A percentile compares a stretch with the other conserved stretches of the same genome.
phyloP scores from a whole-genome alignment of 2,888 invertebrate genomes.

The Lomographa bimaculata region DNA sequence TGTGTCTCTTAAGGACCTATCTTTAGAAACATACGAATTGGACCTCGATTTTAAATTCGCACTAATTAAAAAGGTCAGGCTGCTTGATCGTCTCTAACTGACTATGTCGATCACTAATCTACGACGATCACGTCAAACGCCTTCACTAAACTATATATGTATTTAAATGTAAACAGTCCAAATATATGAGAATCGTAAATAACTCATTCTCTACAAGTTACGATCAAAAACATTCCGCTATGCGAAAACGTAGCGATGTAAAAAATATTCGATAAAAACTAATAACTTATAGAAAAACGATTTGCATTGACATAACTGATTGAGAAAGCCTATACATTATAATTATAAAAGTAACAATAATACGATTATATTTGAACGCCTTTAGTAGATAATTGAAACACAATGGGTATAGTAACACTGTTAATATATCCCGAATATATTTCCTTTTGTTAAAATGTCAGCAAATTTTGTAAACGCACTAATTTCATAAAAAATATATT shows the following conservation, averaged over 20 bases:
- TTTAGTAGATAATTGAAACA: too few species aligned
- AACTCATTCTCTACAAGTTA: conserved; percentile 10
- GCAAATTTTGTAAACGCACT: conserved; percentile 1
- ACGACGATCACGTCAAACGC: conserved; percentile 36
- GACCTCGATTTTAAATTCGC: conserved; percentile 79
- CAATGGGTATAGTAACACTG: too few species aligned
- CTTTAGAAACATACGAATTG: conserved; percentile 77
- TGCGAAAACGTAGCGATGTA: conserved; percentile 4
- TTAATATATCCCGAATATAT: too few species aligned
- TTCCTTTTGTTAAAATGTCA: conserved; percentile 4
- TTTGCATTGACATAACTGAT: too few species aligned
- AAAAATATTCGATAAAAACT: too few species aligned
- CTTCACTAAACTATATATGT: conserved; percentile 44
- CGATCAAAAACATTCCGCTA: conserved; percentile 23
- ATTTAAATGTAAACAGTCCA: conserved; percentile 52
- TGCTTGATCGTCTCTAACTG: conserved; percentile 39
- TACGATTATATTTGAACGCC: too few species aligned
- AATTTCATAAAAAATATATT: conserved; percentile 5
- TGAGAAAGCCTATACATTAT: too few species aligned
- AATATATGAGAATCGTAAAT: conserved; percentile 27
- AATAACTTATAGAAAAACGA: too few species aligned
- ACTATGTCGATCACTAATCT: conserved; percentile 35
- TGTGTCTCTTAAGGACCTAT: conserved; percentile 64
- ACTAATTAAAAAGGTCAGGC: conserved; percentile 63
- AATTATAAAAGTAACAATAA: too few species aligned